phyloP scores from a whole-genome alignment of 2,888 invertebrate genomes.

The Idaea biselata region DNA sequence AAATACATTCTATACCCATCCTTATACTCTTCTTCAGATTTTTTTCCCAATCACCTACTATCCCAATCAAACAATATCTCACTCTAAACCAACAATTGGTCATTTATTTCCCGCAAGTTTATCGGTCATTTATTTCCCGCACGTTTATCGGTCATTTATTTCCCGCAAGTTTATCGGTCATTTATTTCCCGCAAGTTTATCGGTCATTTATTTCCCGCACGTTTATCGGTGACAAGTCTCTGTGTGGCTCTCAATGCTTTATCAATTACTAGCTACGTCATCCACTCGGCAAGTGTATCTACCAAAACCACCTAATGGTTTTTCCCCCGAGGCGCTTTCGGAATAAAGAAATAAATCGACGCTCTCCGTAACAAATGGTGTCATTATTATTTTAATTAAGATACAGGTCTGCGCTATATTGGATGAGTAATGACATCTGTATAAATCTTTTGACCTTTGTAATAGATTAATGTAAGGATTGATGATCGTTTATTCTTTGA shows the following conservation, averaged over 20 bases:
- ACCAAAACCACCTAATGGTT: not conserved
- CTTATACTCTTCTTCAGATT: not conserved
- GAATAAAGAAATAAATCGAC: constrained; percentile 44
- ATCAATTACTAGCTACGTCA: constrained; percentile 20
- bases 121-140: too few species aligned
- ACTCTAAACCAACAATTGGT: constrained; percentile 28
- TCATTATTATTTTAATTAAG: constrained; percentile 42
- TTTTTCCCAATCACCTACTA: constrained; percentile 11
- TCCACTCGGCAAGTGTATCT: constrained; percentile 6
- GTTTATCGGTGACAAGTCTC: constrained; percentile 42
- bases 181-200: too few species aligned
- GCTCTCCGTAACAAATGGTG: constrained; percentile 35
- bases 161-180: too few species aligned
- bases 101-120: too few species aligned
- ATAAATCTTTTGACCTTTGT: constrained; percentile 31
- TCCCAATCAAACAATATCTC: constrained; percentile 6
- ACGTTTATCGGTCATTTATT: constrained; percentile 48
- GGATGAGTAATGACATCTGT: constrained; percentile 29
- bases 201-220: constrained; percentile 47
- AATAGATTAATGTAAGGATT: constrained; percentile 26
- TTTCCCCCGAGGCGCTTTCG: constrained; percentile 3
- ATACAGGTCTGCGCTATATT: constrained; percentile 27
- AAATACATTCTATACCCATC: not conserved
- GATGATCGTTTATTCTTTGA: constrained; percentile 24
- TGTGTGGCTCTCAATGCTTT: constrained; percentile 33